These are phyloP conservation scores for Drosophila watanabei DNA, from an alignment of 1,140 invertebrate genomes.

Conservation along the genomic window DNA sequence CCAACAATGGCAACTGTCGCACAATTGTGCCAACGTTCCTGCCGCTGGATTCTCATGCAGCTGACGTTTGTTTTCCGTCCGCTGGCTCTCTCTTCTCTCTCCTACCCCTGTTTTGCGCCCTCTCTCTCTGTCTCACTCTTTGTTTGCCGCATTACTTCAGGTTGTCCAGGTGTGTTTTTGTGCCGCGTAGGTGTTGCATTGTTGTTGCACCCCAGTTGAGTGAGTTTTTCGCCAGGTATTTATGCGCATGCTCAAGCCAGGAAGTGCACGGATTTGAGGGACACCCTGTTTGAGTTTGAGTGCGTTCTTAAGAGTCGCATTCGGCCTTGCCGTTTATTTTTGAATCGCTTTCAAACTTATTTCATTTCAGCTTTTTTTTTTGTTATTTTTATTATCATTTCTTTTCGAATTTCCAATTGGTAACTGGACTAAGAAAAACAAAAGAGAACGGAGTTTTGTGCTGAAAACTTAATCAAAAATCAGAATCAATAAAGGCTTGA, in stretches of 20 bases:
- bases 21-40: slow-evolving; percentile 26
- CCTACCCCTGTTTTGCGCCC: background rate
- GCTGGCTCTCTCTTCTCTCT: background rate
- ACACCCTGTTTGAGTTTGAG: slow-evolving; percentile 56
- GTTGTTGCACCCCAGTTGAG: slow-evolving; percentile 42
- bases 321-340: slow-evolving; percentile 3
- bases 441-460: too few species aligned
- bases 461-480: background rate
- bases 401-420: background rate
- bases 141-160: slow-evolving; percentile 32
- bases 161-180: slow-evolving; percentile 45
- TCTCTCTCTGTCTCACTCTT: slow-evolving; percentile 2
- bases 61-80: slow-evolving; percentile 57
- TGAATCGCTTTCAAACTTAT: slow-evolving; percentile 1
- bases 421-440: background rate
- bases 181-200: slow-evolving; percentile 62
- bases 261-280: slow-evolving; percentile 5
- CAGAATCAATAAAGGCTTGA: background rate
- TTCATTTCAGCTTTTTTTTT: background rate
- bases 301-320: background rate
- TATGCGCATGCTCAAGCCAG: slow-evolving; percentile 59
- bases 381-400: background rate
- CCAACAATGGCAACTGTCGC: slow-evolving; percentile 56
- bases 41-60: slow-evolving; percentile 57
- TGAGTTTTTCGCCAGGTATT: slow-evolving; percentile 19